Conservation (phyloP, 2,888 invertebrate genomes). For the Eulithis testata region DNA sequence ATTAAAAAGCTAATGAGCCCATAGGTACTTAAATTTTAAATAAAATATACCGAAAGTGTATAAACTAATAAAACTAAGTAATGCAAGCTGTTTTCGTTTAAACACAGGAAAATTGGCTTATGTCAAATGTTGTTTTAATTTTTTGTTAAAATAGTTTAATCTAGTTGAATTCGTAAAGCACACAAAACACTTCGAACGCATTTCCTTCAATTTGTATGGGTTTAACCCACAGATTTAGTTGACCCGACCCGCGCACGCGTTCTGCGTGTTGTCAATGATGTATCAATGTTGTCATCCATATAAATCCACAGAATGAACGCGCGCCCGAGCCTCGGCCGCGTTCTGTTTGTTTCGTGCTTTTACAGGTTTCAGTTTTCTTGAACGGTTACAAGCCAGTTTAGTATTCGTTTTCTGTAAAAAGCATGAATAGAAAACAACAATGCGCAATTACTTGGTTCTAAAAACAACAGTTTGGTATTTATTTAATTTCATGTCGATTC, state of each 20-base stretch:
- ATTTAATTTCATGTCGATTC: neutral
- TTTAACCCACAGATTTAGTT: no score
- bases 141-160: neutral
- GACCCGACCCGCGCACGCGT: no score
- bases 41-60: conserved; percentile 26
- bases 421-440: conserved; percentile 2
- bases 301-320: no score
- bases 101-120: conserved; percentile 2
- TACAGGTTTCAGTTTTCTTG: conserved; percentile 10
- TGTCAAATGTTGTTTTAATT: neutral
- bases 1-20: conserved; percentile 31
- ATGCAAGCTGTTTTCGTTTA: conserved; percentile 15
- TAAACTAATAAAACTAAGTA: conserved; percentile 18
- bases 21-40: conserved; percentile 27
- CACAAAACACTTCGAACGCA: no score
- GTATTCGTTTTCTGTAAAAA: neutral
- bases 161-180: no score
- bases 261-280: no score
- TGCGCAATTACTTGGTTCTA: neutral
- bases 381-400: neutral
- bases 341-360: neutral
- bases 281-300: no score
- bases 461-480: neutral
- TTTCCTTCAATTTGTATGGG: no score
- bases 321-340: no score